Base-by-base conservation (phyloP, 2,888 invertebrate species). In the Sycophila texana region DNA sequence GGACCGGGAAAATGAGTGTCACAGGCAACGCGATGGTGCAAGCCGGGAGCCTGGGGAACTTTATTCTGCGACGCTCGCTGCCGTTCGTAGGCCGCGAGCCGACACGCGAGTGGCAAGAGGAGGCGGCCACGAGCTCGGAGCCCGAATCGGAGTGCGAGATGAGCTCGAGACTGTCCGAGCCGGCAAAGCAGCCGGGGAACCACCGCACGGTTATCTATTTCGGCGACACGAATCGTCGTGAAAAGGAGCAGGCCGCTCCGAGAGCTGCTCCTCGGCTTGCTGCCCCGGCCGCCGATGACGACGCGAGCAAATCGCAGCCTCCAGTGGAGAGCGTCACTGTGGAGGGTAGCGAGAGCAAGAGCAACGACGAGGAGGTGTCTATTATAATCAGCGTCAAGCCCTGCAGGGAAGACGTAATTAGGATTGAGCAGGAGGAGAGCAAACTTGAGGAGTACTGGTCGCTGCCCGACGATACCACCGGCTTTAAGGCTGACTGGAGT, bases 121-220 rank as follows among this genome's bases (percentile, higher is more conserved):
- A 72, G 26, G 63, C 66, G 13, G 75, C 51, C 92, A 10, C 39
- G 10, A 39, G 39, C 10, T 75, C 90, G 92, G 76, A 61, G 30
- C 30, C n/a, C 22, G 61, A 63, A 16, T 7, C 30, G 57, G 84
- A 84, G n/a, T 86, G 86, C 77, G 88, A 86, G 79, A 84, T 84
- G 39, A 82, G 84, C 30, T 82, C 85, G 75, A 86, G 86, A 49
- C 76, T 87, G 61, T 87, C 88, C 74, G 83, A 75, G 10, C 39
- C 65, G 82, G 84, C 22, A 85, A 18, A 16, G 18, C 55, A 92
- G 83, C 39, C 39, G 39, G 39, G 39, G 10, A 39, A 39, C 10
- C 94, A 95, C 86, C 94, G 94, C 91, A 94, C 94, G n/a, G 94
- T 95, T 67, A 94, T 95, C 84, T 95, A 94, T 88, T 95, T 94